phyloP scores from a whole-genome alignment of 2,113 vertebrate genomes.

The Syngnathus floridae region DNA sequence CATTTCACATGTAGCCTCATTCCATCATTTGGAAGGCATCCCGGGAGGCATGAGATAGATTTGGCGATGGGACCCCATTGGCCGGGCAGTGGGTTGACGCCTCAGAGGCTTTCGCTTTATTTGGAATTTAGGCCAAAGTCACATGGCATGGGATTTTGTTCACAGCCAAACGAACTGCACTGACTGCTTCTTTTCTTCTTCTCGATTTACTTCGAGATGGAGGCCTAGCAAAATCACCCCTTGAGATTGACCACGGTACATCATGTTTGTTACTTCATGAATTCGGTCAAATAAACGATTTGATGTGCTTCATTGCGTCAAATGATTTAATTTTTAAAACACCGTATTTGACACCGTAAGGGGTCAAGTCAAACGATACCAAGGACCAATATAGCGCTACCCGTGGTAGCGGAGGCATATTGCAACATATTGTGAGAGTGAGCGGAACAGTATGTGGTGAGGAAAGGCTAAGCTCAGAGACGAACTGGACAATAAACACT shows the following conservation, averaged over 20 bases:
- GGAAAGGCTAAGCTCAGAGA: not conserved
- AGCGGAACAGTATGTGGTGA: not conserved
- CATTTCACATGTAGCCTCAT: slow-evolving; percentile 40
- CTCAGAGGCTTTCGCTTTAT: slow-evolving; percentile 13
- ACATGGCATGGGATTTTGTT: not conserved
- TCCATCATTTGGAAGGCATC: slow-evolving; percentile 46
- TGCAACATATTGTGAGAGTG: not conserved
- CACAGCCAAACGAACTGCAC: not conserved
- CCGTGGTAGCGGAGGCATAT: not conserved
- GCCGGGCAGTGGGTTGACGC: slow-evolving; percentile 11
- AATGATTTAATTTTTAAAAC: too few species aligned
- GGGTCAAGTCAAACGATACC: not conserved
- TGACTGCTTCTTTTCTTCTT: not conserved
- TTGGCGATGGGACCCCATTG: slow-evolving; percentile 12
- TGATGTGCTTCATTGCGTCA: too few species aligned
- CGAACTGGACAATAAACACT: slow-evolving; percentile 16
- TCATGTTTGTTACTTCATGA: not conserved
- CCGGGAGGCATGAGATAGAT: slow-evolving; percentile 17
- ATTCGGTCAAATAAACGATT: too few species aligned
- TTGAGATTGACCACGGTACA: not conserved
- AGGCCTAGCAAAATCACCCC: too few species aligned
- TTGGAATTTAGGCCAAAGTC: not conserved
- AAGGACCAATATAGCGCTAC: not conserved
- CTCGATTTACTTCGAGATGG: too few species aligned
- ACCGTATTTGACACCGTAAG: too few species aligned